Evolutionary conservation across 2,888 invertebrate species (phyloP).

Genomic region (Boloria selene): DNA sequence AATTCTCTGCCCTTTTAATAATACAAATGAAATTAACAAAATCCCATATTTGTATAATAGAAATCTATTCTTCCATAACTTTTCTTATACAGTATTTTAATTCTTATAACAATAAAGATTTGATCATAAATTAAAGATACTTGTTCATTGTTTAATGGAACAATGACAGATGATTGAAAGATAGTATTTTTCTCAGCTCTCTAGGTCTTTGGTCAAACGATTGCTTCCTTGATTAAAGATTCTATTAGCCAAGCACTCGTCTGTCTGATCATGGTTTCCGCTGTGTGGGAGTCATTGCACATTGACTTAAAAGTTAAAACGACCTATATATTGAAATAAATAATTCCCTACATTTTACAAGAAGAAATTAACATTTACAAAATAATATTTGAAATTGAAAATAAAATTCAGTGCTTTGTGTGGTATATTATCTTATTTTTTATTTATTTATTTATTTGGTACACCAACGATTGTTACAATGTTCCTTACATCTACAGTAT

Average conservation of each 20-base stretch:
- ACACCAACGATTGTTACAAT: too few species aligned
- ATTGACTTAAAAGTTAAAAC: not conserved
- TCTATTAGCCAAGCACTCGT: constrained; percentile 10
- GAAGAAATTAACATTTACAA: too few species aligned
- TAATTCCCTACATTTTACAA: not conserved
- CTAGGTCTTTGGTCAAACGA: constrained; percentile 35
- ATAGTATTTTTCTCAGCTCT: constrained; percentile 34
- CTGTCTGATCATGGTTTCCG: constrained; percentile 13
- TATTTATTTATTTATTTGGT: too few species aligned
- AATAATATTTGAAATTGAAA: too few species aligned
- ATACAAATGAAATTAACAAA: too few species aligned
- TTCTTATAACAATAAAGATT: constrained; percentile 3
- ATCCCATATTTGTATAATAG: too few species aligned
- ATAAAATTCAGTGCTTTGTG: too few species aligned
- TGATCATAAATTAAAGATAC: constrained; percentile 10
- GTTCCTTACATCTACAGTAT: too few species aligned
- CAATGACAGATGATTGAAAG: constrained; percentile 27
- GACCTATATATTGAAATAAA: not conserved
- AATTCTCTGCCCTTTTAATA: too few species aligned
- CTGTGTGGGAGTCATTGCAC: not conserved
- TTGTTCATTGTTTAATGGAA: constrained; percentile 14
- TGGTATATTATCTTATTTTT: too few species aligned
- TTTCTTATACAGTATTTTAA: constrained; percentile 3
- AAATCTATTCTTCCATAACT: not conserved
- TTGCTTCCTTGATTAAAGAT: constrained; percentile 34